Evolutionary conservation across 2,797 vertebrate genomes (phyloP), one percentile per base, ranked within the genome.

Genomic region (Eidolon dupreanum): DNA sequence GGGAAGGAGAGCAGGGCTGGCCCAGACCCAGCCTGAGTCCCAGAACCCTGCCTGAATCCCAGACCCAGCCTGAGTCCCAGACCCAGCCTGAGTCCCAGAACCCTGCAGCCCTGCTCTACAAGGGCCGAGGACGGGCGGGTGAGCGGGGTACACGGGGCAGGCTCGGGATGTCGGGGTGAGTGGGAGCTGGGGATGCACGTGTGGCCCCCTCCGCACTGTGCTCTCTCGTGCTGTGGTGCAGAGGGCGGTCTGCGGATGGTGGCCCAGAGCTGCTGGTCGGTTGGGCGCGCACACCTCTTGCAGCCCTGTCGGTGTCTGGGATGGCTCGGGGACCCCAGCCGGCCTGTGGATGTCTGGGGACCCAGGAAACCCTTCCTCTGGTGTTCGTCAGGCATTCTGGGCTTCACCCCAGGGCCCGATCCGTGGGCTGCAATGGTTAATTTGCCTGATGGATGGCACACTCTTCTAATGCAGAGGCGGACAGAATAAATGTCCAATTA

Each of bases 381-480:
- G 33, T 16, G 31, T 1, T 16, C 12, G 4, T 3, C 71, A 6
- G 33, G 31, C 0, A 0, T 26, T 17, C 74, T 33, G 43, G 61
- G 59, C 3, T n/a, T 59, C 6, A 26, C 41, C 13, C 15, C 12
- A 22, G 53, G 2, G 5, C 16, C 2, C 7, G n/a, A 26, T 4
- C 33, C 15, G 0, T n/a, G 53, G 13, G 12, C 59, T 26, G 33
- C 12, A 10, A 10, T 7, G 51, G 33, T 8, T 1, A 6, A 26
- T 3, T n/a, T 31, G 22, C 2, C 20, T 0, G 19, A 41, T 9
- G 1, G 63, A 19, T 0, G 0, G 2, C 0, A 4, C 46, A 7
- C 26, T 19, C 75, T 46, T n/a, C 20, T 6, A 16, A 15, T 0
- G 9, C 8, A 0, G 17, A 33, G 20, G 43, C 0, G 17, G 66